Evolutionary conservation across 2,888 invertebrate genomes (phyloP).

Genomic region (Oscheius sp.): DNA sequence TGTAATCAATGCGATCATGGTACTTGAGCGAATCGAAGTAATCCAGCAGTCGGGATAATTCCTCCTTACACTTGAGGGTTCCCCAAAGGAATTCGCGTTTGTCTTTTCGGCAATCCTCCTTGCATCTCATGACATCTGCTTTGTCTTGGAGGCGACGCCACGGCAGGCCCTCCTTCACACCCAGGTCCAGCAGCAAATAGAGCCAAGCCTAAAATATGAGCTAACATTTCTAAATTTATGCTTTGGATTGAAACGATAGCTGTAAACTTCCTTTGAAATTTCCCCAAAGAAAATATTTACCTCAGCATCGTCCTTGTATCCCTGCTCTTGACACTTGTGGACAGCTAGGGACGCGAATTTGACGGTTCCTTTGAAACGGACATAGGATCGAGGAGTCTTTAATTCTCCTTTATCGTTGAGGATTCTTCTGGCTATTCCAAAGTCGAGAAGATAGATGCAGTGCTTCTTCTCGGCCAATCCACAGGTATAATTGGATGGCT

Average conservation of each 20-base stretch:
- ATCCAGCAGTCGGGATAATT: constrained; percentile 50
- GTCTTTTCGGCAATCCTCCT: constrained; percentile 46
- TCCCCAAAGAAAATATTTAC: too few relatives aligned
- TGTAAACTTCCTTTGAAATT: too few relatives aligned
- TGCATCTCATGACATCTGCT: constrained; percentile 47
- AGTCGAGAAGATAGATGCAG: constrained; percentile 61
- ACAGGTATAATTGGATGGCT: constrained; percentile 59
- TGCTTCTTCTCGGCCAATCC: constrained; percentile 34
- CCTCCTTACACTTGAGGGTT: constrained; percentile 35
- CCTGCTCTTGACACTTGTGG: constrained; percentile 53
- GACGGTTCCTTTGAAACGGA: constrained; percentile 59
- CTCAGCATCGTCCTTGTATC: constrained; percentile 62
- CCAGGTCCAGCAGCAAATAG: constrained; percentile 61
- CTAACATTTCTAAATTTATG: too few relatives aligned
- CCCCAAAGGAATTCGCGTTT: constrained; percentile 33
- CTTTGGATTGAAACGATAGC: too few relatives aligned
- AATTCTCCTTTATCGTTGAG: constrained; percentile 48
- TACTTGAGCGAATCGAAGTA: constrained; percentile 56
- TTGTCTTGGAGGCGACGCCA: constrained; percentile 52
- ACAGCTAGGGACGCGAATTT: constrained; percentile 58
- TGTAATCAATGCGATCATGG: constrained; percentile 55
- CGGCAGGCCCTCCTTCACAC: constrained; percentile 49
- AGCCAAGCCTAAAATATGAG: too few relatives aligned
- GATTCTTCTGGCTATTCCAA: constrained; percentile 60
- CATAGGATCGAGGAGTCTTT: constrained; percentile 43